Base-by-base conservation (phyloP, 2,888 invertebrate species). In the Melikaiella ostensackeni region DNA sequence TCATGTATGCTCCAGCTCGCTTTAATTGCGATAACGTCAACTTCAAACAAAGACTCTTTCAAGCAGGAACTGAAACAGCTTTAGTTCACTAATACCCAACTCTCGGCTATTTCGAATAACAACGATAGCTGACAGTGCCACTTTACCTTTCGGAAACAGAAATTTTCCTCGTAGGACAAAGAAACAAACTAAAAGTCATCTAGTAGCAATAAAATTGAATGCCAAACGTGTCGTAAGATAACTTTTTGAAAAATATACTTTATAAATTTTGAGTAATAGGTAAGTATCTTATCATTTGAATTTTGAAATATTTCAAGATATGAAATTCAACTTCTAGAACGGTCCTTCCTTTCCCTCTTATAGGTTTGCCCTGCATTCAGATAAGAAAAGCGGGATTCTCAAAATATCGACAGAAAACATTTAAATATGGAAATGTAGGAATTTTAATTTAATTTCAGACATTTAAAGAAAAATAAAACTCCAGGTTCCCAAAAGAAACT, bases 141-240 rank as follows among this genome's bases (percentile, higher is more conserved):
- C 13, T 64, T 38, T 24, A 35, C 38, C 21, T 64, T 64, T 38
- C 35, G 38, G 38, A 13, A 64, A 64, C 38, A 38, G 63, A 24
- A 63, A 63, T 33, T 8, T 30, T 33, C 9, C 33, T 55, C 21
- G 1, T 0, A 24, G 24, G 0, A 57, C 11, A 2, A 50, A 50
- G 7, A 50, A 6, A 6, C 50, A 50, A 8, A 50, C n/a, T 50
- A 50, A 19, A 50, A 50, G n/a, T 50, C n/a, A n/a, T n/a, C 1
- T 7, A 50, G 19, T 4, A 57, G 11, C 1, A 21, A 3, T 57
- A 11, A 0, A n/a, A 24, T 57, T 13, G 0, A 57, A n/a, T 19
- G 46, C 6, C n/a, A 19, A n/a, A 7, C 19, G 16, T 19, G 7
- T n/a, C n/a, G 7, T 7, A 7, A 46, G 19, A n/a, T 6, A 2